Conservation (phyloP, 2,888 invertebrate species). For the Cerceris rybyensis region DNA sequence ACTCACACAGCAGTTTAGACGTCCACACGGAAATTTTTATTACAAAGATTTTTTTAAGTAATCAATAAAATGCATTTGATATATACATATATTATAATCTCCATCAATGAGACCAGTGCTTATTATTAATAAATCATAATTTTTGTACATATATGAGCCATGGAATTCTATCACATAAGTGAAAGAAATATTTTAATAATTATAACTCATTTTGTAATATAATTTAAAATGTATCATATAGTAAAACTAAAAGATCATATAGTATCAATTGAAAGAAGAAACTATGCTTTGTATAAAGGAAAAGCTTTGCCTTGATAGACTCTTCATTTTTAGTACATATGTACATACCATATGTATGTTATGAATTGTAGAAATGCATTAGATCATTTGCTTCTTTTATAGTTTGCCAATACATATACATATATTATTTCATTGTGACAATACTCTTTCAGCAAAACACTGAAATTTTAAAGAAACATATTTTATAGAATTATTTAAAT, state of each 20-base stretch:
- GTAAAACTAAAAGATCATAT: constrained; percentile 22
- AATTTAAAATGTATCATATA: constrained; percentile 29
- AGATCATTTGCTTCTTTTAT: constrained; percentile 47
- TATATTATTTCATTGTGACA: constrained; percentile 10
- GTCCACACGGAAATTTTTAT: neutral
- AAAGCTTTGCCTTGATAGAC: constrained; percentile 25
- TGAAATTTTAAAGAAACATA: too few species aligned
- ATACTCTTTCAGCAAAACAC: neutral
- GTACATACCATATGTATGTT: constrained; percentile 25
- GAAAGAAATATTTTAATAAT: constrained; percentile 30
- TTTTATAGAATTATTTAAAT: constrained; percentile 4
- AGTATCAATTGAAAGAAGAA: constrained; percentile 8
- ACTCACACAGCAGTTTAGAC: neutral
- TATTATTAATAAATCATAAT: constrained; percentile 4
- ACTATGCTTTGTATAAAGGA: constrained; percentile 42
- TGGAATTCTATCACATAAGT: constrained; percentile 22
- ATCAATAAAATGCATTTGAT: too few species aligned
- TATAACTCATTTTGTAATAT: constrained; percentile 32
- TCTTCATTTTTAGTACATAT: neutral
- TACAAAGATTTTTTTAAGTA: neutral
- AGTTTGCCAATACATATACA: constrained; percentile 15
- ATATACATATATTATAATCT: neutral
- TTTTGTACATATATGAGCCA: constrained; percentile 23
- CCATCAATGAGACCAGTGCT: neutral
- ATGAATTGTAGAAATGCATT: constrained; percentile 13